These are phyloP conservation scores for Aricia agestis DNA, from an alignment of 1,140 invertebrate genomes.

Conservation along the genomic window DNA sequence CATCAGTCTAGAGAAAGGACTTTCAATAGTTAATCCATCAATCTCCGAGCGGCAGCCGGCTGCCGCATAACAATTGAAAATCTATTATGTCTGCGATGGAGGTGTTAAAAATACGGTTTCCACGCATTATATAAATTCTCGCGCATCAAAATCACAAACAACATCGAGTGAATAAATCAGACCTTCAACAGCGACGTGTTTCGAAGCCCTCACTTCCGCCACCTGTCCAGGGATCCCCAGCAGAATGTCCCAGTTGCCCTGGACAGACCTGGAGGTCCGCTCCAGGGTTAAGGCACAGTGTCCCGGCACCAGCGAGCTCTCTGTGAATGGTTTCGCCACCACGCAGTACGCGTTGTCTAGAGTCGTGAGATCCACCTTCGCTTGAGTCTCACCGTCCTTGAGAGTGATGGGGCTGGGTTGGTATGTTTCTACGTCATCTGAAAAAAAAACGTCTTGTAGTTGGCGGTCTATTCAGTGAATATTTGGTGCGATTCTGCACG, in stretches of 20 bases:
- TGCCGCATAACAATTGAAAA: too few species aligned
- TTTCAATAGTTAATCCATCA: too few species aligned
- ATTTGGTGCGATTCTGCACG: too few species aligned
- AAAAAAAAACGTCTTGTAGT: background rate
- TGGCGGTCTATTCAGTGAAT: too few species aligned
- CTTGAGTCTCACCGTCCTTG: constrained; percentile 37
- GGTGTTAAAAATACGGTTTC: too few species aligned
- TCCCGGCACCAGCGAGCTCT: constrained; percentile 49
- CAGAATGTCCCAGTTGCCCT: constrained; percentile 56
- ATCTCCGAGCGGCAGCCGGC: too few species aligned
- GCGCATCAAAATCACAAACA: too few species aligned
- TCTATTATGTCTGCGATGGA: too few species aligned
- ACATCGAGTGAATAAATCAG: background rate
- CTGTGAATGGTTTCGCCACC: constrained; percentile 48
- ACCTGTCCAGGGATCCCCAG: constrained; percentile 53
- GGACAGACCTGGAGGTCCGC: constrained; percentile 49
- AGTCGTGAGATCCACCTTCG: constrained; percentile 39
- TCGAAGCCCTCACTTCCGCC: constrained; percentile 42
- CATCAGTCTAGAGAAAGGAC: too few species aligned
- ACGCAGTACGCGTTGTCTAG: constrained; percentile 49
- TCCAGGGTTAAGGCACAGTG: constrained; percentile 50
- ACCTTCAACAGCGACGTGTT: constrained; percentile 48
- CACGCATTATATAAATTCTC: too few species aligned
- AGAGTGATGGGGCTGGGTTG: constrained; percentile 36
- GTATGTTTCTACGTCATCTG: constrained; percentile 20